These are phyloP conservation scores for Hydrozoanthus gracilis DNA, from an alignment of 92 coral and sea anemone genomes.

Conservation along the genomic window DNA sequence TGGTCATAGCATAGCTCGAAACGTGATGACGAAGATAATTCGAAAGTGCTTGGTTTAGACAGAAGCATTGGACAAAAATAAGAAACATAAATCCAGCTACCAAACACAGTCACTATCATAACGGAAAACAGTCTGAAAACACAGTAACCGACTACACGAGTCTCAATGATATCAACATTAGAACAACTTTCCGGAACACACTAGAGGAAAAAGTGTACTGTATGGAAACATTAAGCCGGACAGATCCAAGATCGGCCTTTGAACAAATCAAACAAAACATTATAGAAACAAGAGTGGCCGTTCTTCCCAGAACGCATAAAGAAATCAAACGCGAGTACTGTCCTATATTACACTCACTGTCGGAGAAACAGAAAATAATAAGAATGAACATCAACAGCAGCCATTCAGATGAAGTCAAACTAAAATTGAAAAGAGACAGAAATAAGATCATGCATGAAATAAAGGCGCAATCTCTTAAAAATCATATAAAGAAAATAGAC, in stretches of 20 bases:
- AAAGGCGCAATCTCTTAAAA: neutral
- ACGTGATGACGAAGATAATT: too few relatives aligned
- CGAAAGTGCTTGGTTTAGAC: too few relatives aligned
- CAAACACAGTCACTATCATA: conserved; percentile 25
- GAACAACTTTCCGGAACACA: conserved; percentile 26
- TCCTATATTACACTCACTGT: conserved; percentile 25
- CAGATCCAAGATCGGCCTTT: conserved; percentile 23
- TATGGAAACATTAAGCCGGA: conserved; percentile 23
- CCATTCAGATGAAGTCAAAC: conserved; percentile 26
- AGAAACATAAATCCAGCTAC: conserved; percentile 25
- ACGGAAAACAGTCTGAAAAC: conserved; percentile 26
- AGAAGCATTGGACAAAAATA: conserved; percentile 16
- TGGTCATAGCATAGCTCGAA: neutral
- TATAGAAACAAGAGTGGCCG: conserved; percentile 24
- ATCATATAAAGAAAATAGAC: neutral
- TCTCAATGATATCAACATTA: conserved; percentile 23
- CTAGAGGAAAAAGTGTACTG: conserved; percentile 26
- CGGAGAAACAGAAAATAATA: conserved; percentile 19
- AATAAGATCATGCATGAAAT: conserved; percentile 11
- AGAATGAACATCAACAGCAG: conserved; percentile 26
- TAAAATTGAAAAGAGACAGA: conserved; percentile 20
- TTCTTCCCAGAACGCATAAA: conserved; percentile 26
- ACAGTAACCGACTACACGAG: conserved; percentile 27
- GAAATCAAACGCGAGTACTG: conserved; percentile 15
- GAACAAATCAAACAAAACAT: conserved; percentile 23